phyloP scores from a whole-genome alignment of 2,797 vertebrate species.

The Aplochiton taeniatus region DNA sequence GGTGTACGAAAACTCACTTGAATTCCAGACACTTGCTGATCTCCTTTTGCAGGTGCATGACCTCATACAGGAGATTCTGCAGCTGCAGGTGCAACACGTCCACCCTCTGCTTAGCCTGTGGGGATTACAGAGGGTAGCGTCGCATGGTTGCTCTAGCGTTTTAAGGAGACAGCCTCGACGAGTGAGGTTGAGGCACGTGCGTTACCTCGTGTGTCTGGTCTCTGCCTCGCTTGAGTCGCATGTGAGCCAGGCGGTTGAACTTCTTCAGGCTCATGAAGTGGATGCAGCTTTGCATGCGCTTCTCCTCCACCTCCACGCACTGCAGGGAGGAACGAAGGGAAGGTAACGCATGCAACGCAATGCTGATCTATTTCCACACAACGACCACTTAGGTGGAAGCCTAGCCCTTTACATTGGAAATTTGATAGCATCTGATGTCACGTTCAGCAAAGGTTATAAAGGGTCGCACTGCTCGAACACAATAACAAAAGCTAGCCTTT shows the following conservation, averaged over 20 bases:
- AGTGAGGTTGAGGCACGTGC: neutral
- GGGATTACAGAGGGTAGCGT: neutral
- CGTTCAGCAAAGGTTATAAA: too few relatives aligned
- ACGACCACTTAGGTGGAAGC: too few relatives aligned
- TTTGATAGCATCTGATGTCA: too few relatives aligned
- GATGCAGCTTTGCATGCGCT: constrained; percentile 87
- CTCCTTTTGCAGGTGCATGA: constrained; percentile 98
- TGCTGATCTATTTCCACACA: too few relatives aligned
- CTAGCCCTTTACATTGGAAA: too few relatives aligned
- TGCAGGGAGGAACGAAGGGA: constrained; percentile 47
- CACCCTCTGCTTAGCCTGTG: constrained; percentile 92
- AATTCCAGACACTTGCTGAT: constrained; percentile 98
- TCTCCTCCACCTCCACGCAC: constrained; percentile 87
- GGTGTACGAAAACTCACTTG: constrained; percentile 85
- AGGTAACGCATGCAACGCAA: too few relatives aligned
- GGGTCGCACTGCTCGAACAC: too few relatives aligned
- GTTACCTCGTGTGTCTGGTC: constrained; percentile 97
- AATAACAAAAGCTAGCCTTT: too few relatives aligned
- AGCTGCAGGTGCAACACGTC: constrained; percentile 95
- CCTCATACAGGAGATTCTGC: constrained; percentile 97
- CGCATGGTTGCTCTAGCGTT: too few relatives aligned
- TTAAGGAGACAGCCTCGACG: neutral
- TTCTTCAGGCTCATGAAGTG: constrained; percentile 98
- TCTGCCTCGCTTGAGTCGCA: constrained; percentile 91
- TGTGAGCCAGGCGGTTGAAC: constrained; percentile 95